Conservation (phyloP, 2,113 vertebrate species). For the Meleagris gallopavo region DNA sequence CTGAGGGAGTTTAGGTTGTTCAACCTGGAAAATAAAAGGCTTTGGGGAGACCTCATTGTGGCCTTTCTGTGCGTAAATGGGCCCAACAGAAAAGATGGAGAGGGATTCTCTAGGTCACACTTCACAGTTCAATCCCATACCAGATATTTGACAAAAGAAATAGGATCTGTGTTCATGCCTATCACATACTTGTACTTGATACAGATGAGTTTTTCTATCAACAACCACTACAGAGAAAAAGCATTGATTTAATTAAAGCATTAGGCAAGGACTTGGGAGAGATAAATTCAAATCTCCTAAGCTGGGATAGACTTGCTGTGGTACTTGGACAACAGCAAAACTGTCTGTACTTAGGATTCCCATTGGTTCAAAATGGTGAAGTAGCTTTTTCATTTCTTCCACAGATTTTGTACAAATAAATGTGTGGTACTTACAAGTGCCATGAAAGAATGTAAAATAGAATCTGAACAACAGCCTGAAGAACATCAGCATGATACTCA, state of each 20-base stretch:
- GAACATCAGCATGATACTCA: neutral
- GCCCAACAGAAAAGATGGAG: neutral
- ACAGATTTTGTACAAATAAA: conserved; percentile 22
- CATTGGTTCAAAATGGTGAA: neutral
- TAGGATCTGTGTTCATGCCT: neutral
- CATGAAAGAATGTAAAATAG: neutral
- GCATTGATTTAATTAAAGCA: neutral
- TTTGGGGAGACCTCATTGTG: neutral
- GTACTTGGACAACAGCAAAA: neutral
- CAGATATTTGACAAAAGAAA: neutral
- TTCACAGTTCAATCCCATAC: neutral
- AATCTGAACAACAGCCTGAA: conserved; percentile 14
- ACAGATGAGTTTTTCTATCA: neutral
- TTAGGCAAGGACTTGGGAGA: neutral
- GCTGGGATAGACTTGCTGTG: neutral
- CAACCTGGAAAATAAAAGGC: neutral
- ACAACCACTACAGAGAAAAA: neutral
- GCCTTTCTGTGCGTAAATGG: neutral
- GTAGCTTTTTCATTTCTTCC: neutral
- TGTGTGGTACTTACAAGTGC: neutral
- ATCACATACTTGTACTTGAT: neutral
- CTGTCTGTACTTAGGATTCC: neutral
- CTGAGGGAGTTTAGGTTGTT: neutral
- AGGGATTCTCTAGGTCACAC: neutral
- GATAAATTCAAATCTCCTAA: neutral